phyloP scores from a whole-genome alignment of 2,113 vertebrate genomes.

The Accipiter cooperii region DNA sequence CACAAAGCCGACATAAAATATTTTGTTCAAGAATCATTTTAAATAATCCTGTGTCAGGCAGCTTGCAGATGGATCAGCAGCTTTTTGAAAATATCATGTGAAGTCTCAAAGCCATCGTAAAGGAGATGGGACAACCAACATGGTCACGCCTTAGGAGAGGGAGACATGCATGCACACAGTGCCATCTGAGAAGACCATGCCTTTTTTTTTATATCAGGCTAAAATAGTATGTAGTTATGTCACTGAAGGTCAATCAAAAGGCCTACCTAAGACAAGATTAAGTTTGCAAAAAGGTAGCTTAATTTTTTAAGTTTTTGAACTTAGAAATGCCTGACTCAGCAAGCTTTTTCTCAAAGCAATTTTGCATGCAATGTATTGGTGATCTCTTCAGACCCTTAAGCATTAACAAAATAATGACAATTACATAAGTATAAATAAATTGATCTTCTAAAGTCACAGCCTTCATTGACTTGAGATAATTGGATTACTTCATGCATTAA shows the following conservation, averaged over 20 bases:
- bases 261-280: not conserved
- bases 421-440: not conserved
- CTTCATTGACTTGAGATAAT: not conserved
- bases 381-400: not conserved
- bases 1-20: not conserved
- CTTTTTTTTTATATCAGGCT: not conserved
- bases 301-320: not conserved
- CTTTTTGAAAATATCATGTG: not conserved
- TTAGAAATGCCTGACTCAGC: not conserved
- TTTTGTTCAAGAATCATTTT: not conserved
- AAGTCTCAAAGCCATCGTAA: not conserved
- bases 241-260: not conserved
- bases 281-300: not conserved
- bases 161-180: accelerated
- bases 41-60: not conserved
- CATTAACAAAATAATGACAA: not conserved
- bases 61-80: not conserved
- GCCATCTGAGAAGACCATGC: accelerated
- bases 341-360: not conserved
- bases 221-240: not conserved
- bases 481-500: not conserved
- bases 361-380: not conserved
- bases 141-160: not conserved
- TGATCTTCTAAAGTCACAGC: not conserved
- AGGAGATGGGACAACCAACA: accelerated